Base-by-base conservation (phyloP, 2,113 vertebrate species). In the Geothlypis trichas region DNA sequence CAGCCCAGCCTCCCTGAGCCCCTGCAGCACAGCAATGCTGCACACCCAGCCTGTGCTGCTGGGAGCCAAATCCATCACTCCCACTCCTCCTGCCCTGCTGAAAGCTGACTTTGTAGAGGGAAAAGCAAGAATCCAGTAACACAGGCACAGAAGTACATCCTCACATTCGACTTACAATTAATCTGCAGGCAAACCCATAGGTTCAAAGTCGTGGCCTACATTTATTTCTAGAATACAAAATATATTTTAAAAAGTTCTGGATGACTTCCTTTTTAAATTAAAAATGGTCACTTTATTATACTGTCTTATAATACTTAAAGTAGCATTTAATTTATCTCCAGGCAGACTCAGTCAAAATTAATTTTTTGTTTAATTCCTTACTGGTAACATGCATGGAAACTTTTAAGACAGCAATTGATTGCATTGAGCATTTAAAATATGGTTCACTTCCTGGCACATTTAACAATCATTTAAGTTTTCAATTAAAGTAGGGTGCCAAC, bases 341-440 rank as follows among this genome's bases (percentile, higher is more conserved):
- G 77, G 78, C 33, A 84, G 42, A 41, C 42, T 62, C 59, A 18
- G 67, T 26, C 35, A 51, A 88, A 90, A 94, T 44, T 54, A 83
- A 88, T 89, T 74, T 86, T 96, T 95, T 94, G 13, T 72, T 83
- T 85, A 87, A 89, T 93, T 93, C 75, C 63, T 94, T 95, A 62
- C 28, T 83, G 37, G 75, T 77, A 93, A 74, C 55, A 66, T 3
- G 42, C 72, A 80, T 69, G 80, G 68, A 74, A 94, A 85, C 67
- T 77, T 90, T 51, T 44, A 71, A 86, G 90, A 80, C 63, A 81
- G 72, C 24, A 74, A 88, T 63, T 93, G 90, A 94, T 86, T 85
- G 78, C 75, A 79, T 4, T 18, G 4, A 41, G 42, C 55, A 72
- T 88, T 67, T 75, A 74, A 94, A 92, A 88, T 71, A 84, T 9